Evolutionary conservation across 2,888 invertebrate genomes (phyloP), one percentile per base, ranked within the genome.

Genomic region (Ecdyonurus torrentis): DNA sequence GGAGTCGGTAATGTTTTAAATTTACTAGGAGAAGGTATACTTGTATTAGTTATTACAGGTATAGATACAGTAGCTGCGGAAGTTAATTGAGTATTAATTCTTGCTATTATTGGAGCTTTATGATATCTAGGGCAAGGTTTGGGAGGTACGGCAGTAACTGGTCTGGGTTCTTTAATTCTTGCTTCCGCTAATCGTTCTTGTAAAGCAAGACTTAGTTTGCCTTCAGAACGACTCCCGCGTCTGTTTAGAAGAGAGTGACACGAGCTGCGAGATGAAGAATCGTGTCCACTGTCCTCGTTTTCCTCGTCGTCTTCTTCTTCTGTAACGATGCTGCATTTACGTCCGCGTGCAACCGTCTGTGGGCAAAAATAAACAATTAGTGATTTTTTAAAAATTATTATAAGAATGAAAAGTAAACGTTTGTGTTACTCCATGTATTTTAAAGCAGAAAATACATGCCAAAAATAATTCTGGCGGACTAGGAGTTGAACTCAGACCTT

Each of bases 261-360:
- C 23, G 59, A 23, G 24, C 63, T 59, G 2, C 59, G 23, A 2
- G 25, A 19, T n/a, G 58, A 25, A 23, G 59, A 59, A 19, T 63
- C 59, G 10, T 24, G 23, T 1, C 61, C 61, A 7, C 50, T 23
- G 50, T 37, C 52, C 37, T 25, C 50, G 5, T 66, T 65, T 68
- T 80, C 82, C 70, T 83, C 83, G 69, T 89, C 91, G 70, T 92
- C 93, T 69, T 94, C 94, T 73, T 95, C 95, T 72, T 91, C 91
- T 69, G 91, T 87, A 23, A 94, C 93, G 70, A 94, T 91, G 71
- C 91, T 91, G 77, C 92, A 94, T 72, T 93, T 93, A 61, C 92
- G 82, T 23, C 84, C 83, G 61, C 90, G 80, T 18, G 55, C 19
- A 55, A n/a, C 22, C 7, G n/a, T 20, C n/a, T n/a, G n/a, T n/a